Evolutionary conservation across 2,113 vertebrate species (phyloP).

Genomic region (Thermophis baileyi): DNA sequence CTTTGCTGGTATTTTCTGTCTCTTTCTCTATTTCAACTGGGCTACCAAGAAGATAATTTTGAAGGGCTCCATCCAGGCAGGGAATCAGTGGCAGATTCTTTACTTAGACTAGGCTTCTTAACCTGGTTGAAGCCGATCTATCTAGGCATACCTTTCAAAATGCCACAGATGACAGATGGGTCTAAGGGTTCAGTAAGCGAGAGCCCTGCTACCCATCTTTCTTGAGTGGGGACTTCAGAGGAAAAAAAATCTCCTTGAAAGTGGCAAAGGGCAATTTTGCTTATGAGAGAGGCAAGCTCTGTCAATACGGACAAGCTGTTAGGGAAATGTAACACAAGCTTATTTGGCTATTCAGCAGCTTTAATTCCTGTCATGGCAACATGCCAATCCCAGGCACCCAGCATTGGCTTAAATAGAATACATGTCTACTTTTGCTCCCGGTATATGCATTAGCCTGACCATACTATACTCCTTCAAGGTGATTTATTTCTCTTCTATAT

Average conservation of each 20-base stretch:
- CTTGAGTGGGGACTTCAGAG: background rate
- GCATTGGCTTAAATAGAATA: background rate
- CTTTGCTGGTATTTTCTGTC: background rate
- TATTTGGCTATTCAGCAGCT: background rate
- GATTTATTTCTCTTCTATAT: conserved; percentile 38
- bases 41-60: background rate
- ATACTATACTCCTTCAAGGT: conserved; percentile 24
- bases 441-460: background rate
- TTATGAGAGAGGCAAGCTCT: background rate
- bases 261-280: background rate
- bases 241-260: background rate
- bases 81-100: background rate
- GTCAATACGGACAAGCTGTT: background rate
- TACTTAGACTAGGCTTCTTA: background rate
- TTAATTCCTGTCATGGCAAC: background rate
- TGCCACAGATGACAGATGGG: background rate
- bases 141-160: background rate
- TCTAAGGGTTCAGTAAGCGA: background rate
- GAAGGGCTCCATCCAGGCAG: background rate
- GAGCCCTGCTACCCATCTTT: background rate
- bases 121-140: background rate
- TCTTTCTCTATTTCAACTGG: background rate
- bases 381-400: background rate
- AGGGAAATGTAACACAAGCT: background rate
- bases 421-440: background rate